These are phyloP conservation scores for Cydia strobilella DNA, from an alignment of 1,140 invertebrate species.

Conservation along the genomic window DNA sequence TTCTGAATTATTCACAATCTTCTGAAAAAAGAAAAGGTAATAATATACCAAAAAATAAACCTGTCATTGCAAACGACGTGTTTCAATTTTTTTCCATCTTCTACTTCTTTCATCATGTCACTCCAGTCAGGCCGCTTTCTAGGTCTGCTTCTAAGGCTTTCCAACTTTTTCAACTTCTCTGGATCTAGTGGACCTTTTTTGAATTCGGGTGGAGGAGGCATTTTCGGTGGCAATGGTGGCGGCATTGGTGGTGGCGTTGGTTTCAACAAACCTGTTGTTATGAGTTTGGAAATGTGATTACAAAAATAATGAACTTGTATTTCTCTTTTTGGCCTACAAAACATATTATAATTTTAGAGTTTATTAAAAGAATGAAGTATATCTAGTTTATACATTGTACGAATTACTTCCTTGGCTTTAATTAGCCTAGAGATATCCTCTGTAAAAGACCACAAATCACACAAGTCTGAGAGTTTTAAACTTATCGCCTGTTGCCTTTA, in stretches of 20 bases:
- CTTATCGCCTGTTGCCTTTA: too few relatives aligned
- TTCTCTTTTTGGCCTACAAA: too few relatives aligned
- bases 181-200: conserved; percentile 76
- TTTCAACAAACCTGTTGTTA: conserved; percentile 66
- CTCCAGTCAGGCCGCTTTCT: conserved; percentile 92
- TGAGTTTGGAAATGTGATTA: too few relatives aligned
- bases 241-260: conserved; percentile 78
- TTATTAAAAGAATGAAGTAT: too few relatives aligned
- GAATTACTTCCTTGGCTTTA: too few relatives aligned
- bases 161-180: conserved; percentile 82
- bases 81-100: conserved; percentile 87
- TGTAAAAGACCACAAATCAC: too few relatives aligned
- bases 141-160: conserved; percentile 85
- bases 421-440: too few relatives aligned
- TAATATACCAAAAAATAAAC: conserved; percentile 47
- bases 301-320: too few relatives aligned
- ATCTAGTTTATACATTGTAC: too few relatives aligned
- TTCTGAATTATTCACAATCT: background rate
- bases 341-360: too few relatives aligned
- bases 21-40: background rate
- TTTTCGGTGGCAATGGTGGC: conserved; percentile 85
- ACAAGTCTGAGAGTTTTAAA: too few relatives aligned
- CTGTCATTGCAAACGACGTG: conserved; percentile 92
- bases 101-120: conserved; percentile 94
- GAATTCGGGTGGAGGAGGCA: conserved; percentile 84